Evolutionary conservation across 1,140 invertebrate genomes (phyloP), one percentile per base, ranked within the genome.

Genomic region (Papilio xuthus): DNA sequence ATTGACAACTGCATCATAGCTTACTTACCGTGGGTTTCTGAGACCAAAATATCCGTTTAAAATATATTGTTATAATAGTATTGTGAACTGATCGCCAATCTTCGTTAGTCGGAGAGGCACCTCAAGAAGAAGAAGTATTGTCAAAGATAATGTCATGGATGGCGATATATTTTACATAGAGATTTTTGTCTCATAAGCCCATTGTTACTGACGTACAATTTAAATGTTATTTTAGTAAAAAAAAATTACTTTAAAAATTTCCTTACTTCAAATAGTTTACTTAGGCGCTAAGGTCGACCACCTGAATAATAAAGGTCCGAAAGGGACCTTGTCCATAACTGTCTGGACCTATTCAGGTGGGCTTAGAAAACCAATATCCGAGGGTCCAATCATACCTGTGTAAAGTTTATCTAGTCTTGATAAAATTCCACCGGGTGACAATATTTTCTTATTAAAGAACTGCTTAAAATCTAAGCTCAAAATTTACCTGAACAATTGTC

Each of bases 291-390:
- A 28, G 23, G 60, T 28, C 60, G 23, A 63, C 15, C 28, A 63
- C 12, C 0, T 1, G 60, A 63, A 28, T 63, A 63, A 63, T 60
- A 37, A 63, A 63, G 60, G 26, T 63, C 60, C 60, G 60, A 63
- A 63, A 28, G 60, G 23, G 23, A 56, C 53, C 6, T 28, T 28
- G 60, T 28, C 60, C 60, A 63, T 63, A 28, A 15, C 23, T 28
- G 23, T 28, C 60, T 15, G 23, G 20, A 23, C 4, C 18, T 15
- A 63, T 63, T 63, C 26, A 63, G 60, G 60, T 63, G 26, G 13
- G 26, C 60, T 63, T 63, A 63, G 60, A 63, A 63, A 63, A 63
- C 60, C 12, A 63, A 63, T 63, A 63, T 63, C 3, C 12, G 26
- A 63, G 26, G 13, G 60, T 28, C 60, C 60, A 28, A 63, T 63